Percentiles rank a stretch among this genome's conserved stretches.
Conservation (phyloP, 2,113 vertebrate genomes). For the Fulica atra region DNA sequence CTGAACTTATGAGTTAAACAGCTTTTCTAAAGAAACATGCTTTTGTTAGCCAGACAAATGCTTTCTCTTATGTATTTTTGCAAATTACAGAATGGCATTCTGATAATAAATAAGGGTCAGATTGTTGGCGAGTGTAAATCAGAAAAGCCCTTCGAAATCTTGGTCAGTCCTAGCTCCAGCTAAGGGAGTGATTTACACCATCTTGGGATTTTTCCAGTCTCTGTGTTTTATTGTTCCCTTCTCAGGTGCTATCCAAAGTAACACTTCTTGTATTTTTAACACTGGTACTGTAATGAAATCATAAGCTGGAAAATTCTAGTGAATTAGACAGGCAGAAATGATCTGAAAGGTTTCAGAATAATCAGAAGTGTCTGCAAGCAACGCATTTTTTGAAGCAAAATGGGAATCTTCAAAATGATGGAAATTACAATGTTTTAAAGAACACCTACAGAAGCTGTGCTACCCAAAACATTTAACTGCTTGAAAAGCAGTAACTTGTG, state of each 20-base stretch:
- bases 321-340: neutral
- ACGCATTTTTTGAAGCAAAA: neutral
- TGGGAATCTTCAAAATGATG: neutral
- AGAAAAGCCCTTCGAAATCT: neutral
- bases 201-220: neutral
- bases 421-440: neutral
- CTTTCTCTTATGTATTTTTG: constrained; percentile 15
- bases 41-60: constrained; percentile 28
- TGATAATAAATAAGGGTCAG: neutral
- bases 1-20: constrained; percentile 27
- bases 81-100: constrained; percentile 7
- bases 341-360: neutral
- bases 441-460: neutral
- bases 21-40: constrained; percentile 32
- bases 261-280: neutral
- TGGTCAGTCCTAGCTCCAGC: neutral
- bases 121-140: neutral
- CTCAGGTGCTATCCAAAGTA: constrained; percentile 4
- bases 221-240: constrained; percentile 31
- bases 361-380: neutral
- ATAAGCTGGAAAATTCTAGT: neutral
- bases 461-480: neutral
- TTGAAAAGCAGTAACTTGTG: neutral
- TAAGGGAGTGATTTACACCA: neutral
- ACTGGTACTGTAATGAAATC: neutral